These are phyloP conservation scores for Melanogrammus aeglefinus DNA, from an alignment of 2,797 vertebrate genomes.

Conservation along the genomic window DNA sequence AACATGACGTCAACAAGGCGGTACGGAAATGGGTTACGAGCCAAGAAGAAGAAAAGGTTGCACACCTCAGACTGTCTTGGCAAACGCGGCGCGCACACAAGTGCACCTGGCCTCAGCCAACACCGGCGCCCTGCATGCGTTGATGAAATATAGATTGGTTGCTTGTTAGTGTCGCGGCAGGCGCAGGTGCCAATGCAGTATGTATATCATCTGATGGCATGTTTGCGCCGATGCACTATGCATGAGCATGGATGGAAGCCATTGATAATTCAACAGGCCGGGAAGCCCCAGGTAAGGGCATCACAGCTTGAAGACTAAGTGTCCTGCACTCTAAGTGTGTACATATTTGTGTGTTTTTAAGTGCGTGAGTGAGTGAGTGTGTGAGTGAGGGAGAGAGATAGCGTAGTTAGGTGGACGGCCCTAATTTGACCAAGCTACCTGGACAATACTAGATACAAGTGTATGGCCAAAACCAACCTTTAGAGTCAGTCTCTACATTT, in stretches of 20 bases:
- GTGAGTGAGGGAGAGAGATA: constrained; percentile 8
- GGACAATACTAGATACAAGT: constrained; percentile 16
- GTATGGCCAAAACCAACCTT: too few relatives aligned
- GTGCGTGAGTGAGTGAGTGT: constrained; percentile 10
- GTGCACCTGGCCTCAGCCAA: constrained; percentile 48
- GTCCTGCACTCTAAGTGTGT: constrained; percentile 24
- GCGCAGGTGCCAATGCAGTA: constrained; percentile 74
- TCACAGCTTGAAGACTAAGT: constrained; percentile 58
- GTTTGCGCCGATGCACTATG: constrained; percentile 81
- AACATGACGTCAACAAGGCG: too few relatives aligned
- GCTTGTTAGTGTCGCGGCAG: constrained; percentile 71
- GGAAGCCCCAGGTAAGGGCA: constrained; percentile 73
- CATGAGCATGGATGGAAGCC: constrained; percentile 66
- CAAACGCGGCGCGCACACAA: too few relatives aligned
- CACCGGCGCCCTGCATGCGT: constrained; percentile 36
- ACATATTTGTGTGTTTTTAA: background rate
- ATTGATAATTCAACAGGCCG: constrained; percentile 77
- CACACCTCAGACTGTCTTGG: background rate
- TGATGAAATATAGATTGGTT: constrained; percentile 84
- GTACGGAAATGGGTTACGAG: too few relatives aligned
- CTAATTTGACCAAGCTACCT: constrained; percentile 45
- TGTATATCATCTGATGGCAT: constrained; percentile 64
- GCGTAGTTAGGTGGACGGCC: background rate
- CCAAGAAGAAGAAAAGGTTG: constrained; percentile 13
- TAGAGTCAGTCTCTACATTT: too few relatives aligned